Percentiles rank a stretch among this genome's conserved stretches.
These are phyloP conservation scores for Lamellibrachia satsuma DNA, from an alignment of 2,888 invertebrate genomes.

Conservation along the genomic window DNA sequence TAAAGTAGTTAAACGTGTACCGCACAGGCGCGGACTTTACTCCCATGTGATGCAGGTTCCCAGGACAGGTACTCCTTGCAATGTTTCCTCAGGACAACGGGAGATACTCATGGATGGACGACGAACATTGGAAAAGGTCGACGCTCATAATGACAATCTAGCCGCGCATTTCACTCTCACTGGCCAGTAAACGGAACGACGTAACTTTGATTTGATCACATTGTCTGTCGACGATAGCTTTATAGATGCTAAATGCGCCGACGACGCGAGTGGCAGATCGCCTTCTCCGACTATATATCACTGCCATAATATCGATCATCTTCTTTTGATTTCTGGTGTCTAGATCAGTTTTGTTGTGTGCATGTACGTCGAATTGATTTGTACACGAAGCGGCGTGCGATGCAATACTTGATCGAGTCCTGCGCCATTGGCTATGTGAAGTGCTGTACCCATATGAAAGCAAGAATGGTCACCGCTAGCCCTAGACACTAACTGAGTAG, in stretches of 20 bases:
- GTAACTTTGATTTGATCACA: neutral
- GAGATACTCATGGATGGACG: no score
- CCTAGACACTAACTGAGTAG: neutral
- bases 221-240: neutral
- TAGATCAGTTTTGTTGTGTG: neutral
- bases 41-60: neutral
- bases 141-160: neutral
- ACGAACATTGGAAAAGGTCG: neutral
- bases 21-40: neutral
- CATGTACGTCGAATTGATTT: neutral
- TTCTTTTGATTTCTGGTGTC: neutral
- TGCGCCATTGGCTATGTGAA: neutral
- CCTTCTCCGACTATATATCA: neutral
- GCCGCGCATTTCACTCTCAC: neutral
- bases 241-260: neutral
- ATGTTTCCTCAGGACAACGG: neutral
- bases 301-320: neutral
- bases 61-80: neutral
- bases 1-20: neutral
- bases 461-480: neutral
- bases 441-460: neutral
- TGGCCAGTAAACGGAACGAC: neutral
- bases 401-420: neutral
- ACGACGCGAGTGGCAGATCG: neutral
- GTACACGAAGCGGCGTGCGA: neutral